A percentile compares a stretch with the other conserved stretches of the same genome.
phyloP scores from a whole-genome alignment of 2,888 invertebrate genomes.

The Ligdia adustata region DNA sequence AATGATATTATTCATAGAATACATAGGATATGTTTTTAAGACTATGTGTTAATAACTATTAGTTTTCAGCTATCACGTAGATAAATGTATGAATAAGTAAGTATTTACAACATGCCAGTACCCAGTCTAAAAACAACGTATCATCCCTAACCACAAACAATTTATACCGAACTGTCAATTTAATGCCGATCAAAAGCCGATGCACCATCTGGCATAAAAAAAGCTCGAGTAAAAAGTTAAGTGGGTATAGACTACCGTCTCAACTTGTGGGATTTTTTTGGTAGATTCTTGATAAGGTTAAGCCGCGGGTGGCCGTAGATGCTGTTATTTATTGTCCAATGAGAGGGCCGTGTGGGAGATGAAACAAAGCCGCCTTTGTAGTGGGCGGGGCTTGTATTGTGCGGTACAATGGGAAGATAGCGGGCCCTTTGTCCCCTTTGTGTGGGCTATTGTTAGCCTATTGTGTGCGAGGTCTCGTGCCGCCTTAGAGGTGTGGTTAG shows the following conservation, averaged over 20 bases:
- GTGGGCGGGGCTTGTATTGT: constrained; percentile 73
- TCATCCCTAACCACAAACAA: background rate
- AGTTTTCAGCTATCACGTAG: no score
- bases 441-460: constrained; percentile 51
- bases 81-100: no score
- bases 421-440: constrained; percentile 72
- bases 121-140: background rate
- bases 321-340: constrained; percentile 57
- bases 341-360: constrained; percentile 52
- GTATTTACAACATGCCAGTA: no score
- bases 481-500: constrained; percentile 47
- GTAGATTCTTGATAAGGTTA: constrained; percentile 36
- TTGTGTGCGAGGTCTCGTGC: constrained; percentile 47
- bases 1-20: no score
- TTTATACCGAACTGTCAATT: constrained; percentile 59
- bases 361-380: constrained; percentile 76
- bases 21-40: no score
- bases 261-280: constrained; percentile 28
- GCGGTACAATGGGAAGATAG: constrained; percentile 78
- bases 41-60: no score
- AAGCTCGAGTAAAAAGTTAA: constrained; percentile 33
- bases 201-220: constrained; percentile 51
- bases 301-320: constrained; percentile 57
- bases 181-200: constrained; percentile 59
- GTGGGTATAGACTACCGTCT: constrained; percentile 24